These are phyloP conservation scores for Noctua fimbriata DNA, from an alignment of 2,888 invertebrate genomes.

Conservation along the genomic window DNA sequence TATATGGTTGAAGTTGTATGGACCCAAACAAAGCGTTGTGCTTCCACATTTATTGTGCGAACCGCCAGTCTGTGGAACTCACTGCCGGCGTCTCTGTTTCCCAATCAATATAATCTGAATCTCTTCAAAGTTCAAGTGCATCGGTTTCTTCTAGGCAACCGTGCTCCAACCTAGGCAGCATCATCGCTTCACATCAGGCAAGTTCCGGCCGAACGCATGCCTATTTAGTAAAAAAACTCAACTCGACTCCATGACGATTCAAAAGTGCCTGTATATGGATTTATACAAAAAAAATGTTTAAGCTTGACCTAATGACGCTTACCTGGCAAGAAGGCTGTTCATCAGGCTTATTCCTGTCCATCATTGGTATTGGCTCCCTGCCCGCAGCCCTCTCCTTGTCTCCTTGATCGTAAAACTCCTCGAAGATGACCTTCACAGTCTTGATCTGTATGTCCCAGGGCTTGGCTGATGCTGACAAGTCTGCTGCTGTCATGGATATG, in stretches of 20 bases:
- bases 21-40: too few species aligned
- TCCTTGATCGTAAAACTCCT: conserved; percentile 95
- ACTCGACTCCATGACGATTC: background rate
- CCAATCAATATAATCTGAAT: too few species aligned
- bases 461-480: conserved; percentile 95
- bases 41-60: too few species aligned
- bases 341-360: conserved; percentile 93
- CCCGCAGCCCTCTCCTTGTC: conserved; percentile 93
- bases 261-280: background rate
- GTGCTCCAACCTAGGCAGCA: too few species aligned
- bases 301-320: background rate
- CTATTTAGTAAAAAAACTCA: too few species aligned
- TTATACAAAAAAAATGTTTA: background rate
- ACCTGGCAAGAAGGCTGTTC: conserved; percentile 95
- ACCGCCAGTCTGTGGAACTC: too few species aligned
- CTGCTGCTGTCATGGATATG: conserved; percentile 95
- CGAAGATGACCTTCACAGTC: conserved; percentile 95
- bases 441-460: conserved; percentile 95
- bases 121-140: too few species aligned
- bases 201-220: too few species aligned
- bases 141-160: too few species aligned
- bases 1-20: too few species aligned
- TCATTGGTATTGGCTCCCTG: conserved; percentile 94
- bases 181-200: too few species aligned
- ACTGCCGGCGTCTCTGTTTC: too few species aligned